phyloP scores from a whole-genome alignment of 2,888 invertebrate species.

The Aelia acuminata region DNA sequence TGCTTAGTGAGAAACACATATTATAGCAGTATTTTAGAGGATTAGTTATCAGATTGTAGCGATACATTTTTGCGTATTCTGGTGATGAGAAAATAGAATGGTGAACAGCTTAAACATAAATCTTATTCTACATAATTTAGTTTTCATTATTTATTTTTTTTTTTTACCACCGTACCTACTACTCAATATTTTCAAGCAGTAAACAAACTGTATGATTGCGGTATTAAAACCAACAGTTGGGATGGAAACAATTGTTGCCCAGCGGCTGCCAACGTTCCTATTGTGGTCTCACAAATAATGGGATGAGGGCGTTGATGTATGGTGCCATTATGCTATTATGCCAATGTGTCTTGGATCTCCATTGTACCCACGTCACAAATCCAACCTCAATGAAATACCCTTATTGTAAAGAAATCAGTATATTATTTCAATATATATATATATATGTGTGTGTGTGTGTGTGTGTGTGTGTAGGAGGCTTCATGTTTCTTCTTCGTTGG shows the following conservation, averaged over 20 bases:
- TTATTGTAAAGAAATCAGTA: not conserved
- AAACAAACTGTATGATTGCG: not conserved
- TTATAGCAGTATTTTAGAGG: too few species aligned
- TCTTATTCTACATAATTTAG: too few species aligned
- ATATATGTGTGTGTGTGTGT: too few species aligned
- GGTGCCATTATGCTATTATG: not conserved
- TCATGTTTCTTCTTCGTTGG: too few species aligned
- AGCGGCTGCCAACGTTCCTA: not conserved
- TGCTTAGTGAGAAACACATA: too few species aligned
- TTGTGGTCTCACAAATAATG: constrained; percentile 15
- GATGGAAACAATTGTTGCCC: constrained; percentile 22
- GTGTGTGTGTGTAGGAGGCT: too few species aligned
- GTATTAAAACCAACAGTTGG: constrained; percentile 16
- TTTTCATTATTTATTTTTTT: too few species aligned
- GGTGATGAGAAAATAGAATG: too few species aligned
- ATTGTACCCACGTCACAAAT: not conserved
- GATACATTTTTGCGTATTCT: too few species aligned
- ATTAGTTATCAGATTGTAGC: too few species aligned
- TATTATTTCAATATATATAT: not conserved
- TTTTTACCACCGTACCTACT: not conserved
- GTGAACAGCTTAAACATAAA: too few species aligned
- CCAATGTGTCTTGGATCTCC: constrained; percentile 12
- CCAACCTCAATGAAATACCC: not conserved
- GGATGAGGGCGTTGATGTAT: constrained; percentile 26
- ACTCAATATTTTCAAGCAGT: not conserved